Evolutionary conservation across 2,113 vertebrate genomes (phyloP).

Genomic region (Dipodomys spectabilis): DNA sequence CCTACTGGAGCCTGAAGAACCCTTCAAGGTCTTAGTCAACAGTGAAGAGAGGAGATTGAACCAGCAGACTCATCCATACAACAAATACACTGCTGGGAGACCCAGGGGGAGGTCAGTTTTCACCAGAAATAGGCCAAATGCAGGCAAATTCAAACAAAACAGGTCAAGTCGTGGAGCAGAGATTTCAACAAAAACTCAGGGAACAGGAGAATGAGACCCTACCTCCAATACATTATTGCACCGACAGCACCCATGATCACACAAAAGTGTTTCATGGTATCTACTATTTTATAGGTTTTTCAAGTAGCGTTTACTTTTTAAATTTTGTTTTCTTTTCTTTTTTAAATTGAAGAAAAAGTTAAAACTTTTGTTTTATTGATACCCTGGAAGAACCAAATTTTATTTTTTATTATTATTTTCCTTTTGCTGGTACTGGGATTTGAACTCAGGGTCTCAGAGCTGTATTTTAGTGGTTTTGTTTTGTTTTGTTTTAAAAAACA

Average conservation of each 20-base stretch:
- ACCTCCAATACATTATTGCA: conserved; percentile 45
- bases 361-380: background rate
- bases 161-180: conserved; percentile 74
- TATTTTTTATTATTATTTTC: no score
- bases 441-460: no score
- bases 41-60: conserved; percentile 72
- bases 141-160: conserved; percentile 72
- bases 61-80: conserved; percentile 80
- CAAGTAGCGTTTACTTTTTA: background rate
- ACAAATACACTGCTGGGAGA: conserved; percentile 74
- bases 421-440: no score
- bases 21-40: conserved; percentile 83
- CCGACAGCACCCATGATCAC: background rate
- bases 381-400: background rate
- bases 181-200: conserved; percentile 81
- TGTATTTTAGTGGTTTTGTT: no score
- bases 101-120: conserved; percentile 77
- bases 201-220: conserved; percentile 55
- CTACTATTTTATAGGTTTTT: conserved; percentile 10
- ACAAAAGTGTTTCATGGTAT: background rate
- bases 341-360: conserved; percentile 19
- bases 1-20: conserved; percentile 83
- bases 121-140: conserved; percentile 81
- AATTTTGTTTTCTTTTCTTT: background rate
- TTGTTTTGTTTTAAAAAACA: no score